phyloP scores from a whole-genome alignment of 2,797 vertebrate genomes.

The Coendou prehensilis region DNA sequence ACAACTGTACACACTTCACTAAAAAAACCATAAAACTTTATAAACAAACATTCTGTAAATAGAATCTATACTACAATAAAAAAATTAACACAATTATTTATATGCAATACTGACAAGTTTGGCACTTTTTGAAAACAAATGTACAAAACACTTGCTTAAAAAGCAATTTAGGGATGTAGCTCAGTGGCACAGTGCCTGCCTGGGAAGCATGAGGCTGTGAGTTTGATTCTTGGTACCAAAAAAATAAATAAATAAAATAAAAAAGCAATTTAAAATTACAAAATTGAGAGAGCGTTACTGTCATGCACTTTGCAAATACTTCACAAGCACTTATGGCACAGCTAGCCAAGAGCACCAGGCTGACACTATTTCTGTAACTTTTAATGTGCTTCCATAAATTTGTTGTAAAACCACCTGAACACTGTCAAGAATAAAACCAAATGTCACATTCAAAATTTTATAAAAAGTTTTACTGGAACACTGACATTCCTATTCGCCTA shows the following conservation, averaged over 20 bases:
- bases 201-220: too few species aligned
- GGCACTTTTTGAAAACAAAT: conserved; percentile 96
- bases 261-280: conserved; percentile 91
- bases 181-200: too few species aligned
- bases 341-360: conserved; percentile 88
- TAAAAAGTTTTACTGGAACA: conserved; percentile 15
- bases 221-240: background rate
- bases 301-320: conserved; percentile 93
- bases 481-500: background rate
- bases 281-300: conserved; percentile 90
- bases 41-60: conserved; percentile 94
- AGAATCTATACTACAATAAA: conserved; percentile 94
- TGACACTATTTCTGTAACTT: conserved; percentile 91
- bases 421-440: conserved; percentile 99
- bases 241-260: background rate
- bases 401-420: conserved; percentile 99
- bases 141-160: conserved; percentile 91
- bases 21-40: conserved; percentile 95
- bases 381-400: conserved; percentile 97
- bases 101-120: conserved; percentile 96
- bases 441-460: conserved; percentile 97
- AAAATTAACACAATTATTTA: conserved; percentile 96
- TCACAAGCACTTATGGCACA: conserved; percentile 92
- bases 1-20: conserved; percentile 98
- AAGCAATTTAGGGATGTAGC: conserved; percentile 85